phyloP scores from a whole-genome alignment of 2,113 vertebrate genomes.

The Anseranas semipalmata region DNA sequence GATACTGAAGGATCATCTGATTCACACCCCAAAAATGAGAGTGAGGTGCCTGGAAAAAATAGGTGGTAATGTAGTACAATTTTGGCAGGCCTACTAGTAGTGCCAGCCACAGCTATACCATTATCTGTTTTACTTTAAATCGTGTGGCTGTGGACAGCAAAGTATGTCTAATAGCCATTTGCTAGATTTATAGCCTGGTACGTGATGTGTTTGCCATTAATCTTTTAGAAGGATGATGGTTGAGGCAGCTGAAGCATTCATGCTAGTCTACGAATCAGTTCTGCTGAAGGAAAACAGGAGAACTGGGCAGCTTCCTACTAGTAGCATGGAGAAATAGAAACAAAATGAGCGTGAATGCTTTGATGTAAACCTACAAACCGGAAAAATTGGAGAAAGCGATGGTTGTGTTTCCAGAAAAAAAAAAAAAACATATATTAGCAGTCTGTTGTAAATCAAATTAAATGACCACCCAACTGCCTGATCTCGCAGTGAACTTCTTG shows the following conservation, averaged over 20 bases:
- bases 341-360: background rate
- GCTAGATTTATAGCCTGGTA: conserved; percentile 57
- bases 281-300: background rate
- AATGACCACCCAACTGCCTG: background rate
- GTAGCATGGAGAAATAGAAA: background rate
- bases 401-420: background rate
- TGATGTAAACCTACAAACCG: background rate
- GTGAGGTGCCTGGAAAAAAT: background rate
- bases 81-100: background rate
- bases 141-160: conserved; percentile 33
- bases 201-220: conserved; percentile 29
- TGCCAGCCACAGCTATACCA: background rate
- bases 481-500: background rate
- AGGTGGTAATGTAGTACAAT: background rate
- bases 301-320: background rate
- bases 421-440: background rate
- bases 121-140: conserved; percentile 51
- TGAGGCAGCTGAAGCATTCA: conserved; percentile 14
- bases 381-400: background rate
- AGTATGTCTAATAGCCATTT: conserved; percentile 51
- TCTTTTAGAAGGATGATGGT: conserved; percentile 31
- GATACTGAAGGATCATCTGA: background rate
- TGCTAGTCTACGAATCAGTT: background rate
- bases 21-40: background rate
- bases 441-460: background rate